Base-by-base conservation (phyloP, 1,140 invertebrate genomes). In the Heliconius hewitsoni region DNA sequence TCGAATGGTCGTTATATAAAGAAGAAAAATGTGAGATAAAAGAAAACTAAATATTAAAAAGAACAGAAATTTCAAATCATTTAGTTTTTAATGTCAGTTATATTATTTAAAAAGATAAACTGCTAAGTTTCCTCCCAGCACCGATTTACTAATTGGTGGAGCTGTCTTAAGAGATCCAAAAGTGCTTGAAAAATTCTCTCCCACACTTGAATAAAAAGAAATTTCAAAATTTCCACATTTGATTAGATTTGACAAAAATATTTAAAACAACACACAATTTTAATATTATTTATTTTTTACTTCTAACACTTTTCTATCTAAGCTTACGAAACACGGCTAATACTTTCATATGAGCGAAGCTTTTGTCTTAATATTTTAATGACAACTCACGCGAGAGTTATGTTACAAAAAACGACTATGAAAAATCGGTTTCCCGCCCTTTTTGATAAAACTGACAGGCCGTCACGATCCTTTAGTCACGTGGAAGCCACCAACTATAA, bases 291-390 rank as follows among this genome's bases (percentile, higher is more conserved):
- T 8, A 1, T n/a, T 2, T 23, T 23, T 27, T 13, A 3, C 13
- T 30, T 16, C 16, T 18, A 81, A 23, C 55, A 55, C 80, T 81
- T 81, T 77, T 77, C 8, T 27, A 9, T 9, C 9, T 73, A 34
- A 52, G 5, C 18, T 19, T 75, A 74, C 78, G 19, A 27, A 37
- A 57, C 52, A 66, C 60, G 30, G 13, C 11, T 30, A 66, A 42
- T 42, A 73, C 9, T 34, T 46, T 75, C 73, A 57, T 75, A 75
- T 71, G 78, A 46, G 73, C 50, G 73, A 52, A 18, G 46, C 34
- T 27, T 79, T 70, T 73, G 74, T 78, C 78, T 77, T 73, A 73
- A 81, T 78, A 77, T 81, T 72, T 78, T 71, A 71, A 66, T 78
- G 71, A 70, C 72, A 73, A 78, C 76, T 81, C 82, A 81, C 71